These are phyloP conservation scores for Copidosoma aretas DNA, from an alignment of 2,888 invertebrate species.

Conservation along the genomic window DNA sequence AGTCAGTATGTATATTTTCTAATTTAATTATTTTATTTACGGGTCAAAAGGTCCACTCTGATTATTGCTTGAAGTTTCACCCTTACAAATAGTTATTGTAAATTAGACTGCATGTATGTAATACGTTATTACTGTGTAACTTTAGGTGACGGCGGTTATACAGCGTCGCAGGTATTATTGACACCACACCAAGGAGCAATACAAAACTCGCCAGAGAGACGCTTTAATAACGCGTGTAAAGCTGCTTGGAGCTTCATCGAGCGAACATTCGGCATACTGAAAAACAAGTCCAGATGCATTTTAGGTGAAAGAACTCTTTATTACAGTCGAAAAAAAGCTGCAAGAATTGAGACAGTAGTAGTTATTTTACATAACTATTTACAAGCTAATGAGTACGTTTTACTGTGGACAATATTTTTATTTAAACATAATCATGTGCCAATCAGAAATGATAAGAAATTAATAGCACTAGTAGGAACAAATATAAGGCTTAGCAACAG, in stretches of 20 bases:
- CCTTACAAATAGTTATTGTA: too few relatives aligned
- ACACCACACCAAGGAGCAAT: background rate
- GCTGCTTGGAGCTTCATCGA: conserved; percentile 6
- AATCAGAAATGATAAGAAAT: too few relatives aligned
- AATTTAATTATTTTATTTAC: background rate
- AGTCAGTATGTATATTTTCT: background rate
- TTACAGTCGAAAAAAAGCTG: background rate
- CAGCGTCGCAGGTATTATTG: background rate
- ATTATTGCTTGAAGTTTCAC: too few relatives aligned
- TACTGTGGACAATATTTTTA: background rate
- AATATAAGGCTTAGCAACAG: too few relatives aligned
- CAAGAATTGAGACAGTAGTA: background rate
- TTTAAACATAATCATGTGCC: too few relatives aligned
- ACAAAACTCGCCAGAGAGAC: background rate
- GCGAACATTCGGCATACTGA: conserved; percentile 12
- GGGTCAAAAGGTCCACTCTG: too few relatives aligned
- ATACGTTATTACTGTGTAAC: background rate
- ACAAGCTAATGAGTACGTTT: conserved; percentile 4
- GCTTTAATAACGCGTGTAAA: background rate
- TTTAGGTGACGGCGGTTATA: conserved; percentile 12
- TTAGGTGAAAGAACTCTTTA: background rate
- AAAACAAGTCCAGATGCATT: background rate
- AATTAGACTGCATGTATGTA: too few relatives aligned
- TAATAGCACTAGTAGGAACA: too few relatives aligned
- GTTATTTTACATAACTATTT: conserved; percentile 4